Conservation (phyloP, 2,888 invertebrate genomes). For the Napeogenes sylphis region DNA sequence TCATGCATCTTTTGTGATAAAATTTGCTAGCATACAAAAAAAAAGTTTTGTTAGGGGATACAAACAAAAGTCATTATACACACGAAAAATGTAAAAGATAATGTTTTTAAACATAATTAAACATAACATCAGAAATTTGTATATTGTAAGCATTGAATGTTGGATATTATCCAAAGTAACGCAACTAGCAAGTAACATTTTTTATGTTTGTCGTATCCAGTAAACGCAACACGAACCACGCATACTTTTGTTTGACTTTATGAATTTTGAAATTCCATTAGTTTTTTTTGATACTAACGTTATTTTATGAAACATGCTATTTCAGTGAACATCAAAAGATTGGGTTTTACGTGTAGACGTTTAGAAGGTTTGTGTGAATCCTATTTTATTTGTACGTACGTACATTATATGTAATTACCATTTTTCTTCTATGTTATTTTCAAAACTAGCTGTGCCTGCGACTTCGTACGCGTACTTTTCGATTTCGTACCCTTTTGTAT, state of each 20-base stretch:
- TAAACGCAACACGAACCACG: slow-evolving; percentile 50
- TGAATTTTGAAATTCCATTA: slow-evolving; percentile 35
- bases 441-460: no score
- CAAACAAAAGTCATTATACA: no score
- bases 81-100: no score
- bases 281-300: slow-evolving; percentile 16
- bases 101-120: not conserved
- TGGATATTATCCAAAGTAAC: slow-evolving; percentile 49
- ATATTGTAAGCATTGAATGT: slow-evolving; percentile 27
- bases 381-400: no score
- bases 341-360: not conserved
- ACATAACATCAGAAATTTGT: no score
- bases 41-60: no score
- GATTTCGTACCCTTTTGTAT: no score
- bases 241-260: slow-evolving; percentile 46
- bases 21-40: not conserved
- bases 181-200: slow-evolving; percentile 38
- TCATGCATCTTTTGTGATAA: slow-evolving; percentile 24
- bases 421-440: no score
- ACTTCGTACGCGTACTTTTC: no score
- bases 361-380: no score
- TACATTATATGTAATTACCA: no score
- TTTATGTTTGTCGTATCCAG: slow-evolving; percentile 48
- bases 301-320: slow-evolving; percentile 21
- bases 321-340: slow-evolving; percentile 10